Conservation (phyloP, 2,888 invertebrate genomes). For the Amphipyra berbera region DNA sequence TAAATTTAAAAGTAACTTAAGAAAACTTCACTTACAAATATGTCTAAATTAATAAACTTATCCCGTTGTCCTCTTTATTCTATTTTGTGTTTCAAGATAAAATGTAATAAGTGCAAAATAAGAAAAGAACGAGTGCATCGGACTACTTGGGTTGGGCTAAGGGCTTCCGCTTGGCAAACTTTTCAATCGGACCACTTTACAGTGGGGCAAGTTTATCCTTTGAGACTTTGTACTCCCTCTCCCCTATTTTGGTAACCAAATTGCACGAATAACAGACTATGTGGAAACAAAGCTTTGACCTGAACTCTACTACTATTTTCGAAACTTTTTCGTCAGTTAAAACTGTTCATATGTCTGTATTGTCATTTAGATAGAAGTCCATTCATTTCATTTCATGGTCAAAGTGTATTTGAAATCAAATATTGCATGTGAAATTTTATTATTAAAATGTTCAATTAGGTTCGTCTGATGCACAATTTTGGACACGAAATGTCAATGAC, state of each 20-base stretch:
- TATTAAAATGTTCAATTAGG: conserved; percentile 15
- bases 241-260: conserved; percentile 79
- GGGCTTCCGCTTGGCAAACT: conserved; percentile 74
- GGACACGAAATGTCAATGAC: conserved; percentile 6
- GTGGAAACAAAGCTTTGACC: conserved; percentile 64
- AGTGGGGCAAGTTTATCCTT: conserved; percentile 73
- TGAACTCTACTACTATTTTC: conserved; percentile 24
- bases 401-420: conserved; percentile 9
- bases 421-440: conserved; percentile 5
- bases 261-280: conserved; percentile 63
- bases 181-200: conserved; percentile 78
- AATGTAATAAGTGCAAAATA: conserved; percentile 58
- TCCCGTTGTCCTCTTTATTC: conserved; percentile 36
- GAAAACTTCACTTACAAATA: conserved; percentile 57
- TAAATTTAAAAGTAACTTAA: conserved; percentile 48
- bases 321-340: background rate
- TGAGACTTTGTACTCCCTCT: conserved; percentile 64
- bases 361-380: background rate
- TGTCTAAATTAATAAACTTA: conserved; percentile 70
- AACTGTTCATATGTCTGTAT: background rate
- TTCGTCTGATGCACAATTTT: conserved; percentile 13
- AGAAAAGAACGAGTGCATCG: conserved; percentile 68
- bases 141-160: conserved; percentile 68
- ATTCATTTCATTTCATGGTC: background rate
- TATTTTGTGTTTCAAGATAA: conserved; percentile 52